Percentiles rank a stretch among this genome's conserved stretches.
phyloP scores from a whole-genome alignment of 2,888 invertebrate species.

The Camptogramma bilineatum region DNA sequence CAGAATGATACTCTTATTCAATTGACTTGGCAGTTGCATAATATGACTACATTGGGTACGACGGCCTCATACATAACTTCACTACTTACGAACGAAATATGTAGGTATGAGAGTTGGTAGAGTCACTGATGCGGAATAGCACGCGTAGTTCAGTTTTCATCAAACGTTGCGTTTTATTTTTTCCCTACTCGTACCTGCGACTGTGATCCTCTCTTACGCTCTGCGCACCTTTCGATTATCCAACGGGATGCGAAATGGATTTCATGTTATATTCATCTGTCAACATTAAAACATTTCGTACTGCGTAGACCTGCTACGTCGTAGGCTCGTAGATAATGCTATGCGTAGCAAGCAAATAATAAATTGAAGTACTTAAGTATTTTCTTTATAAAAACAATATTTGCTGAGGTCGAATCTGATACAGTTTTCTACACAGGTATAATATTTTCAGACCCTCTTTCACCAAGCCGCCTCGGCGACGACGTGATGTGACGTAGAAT shows the following conservation, averaged over 20 bases:
- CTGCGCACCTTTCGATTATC: constrained; percentile 57
- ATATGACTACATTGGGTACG: constrained; percentile 10
- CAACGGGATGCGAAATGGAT: constrained; percentile 51
- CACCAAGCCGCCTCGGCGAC: not conserved
- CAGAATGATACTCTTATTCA: constrained; percentile 1
- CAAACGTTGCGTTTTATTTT: constrained; percentile 57
- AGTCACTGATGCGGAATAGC: constrained; percentile 55
- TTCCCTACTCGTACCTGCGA: constrained; percentile 46
- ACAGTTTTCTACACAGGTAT: constrained; percentile 13
- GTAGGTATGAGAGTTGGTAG: constrained; percentile 47
- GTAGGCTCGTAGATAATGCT: constrained; percentile 41
- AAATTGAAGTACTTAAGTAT: constrained; percentile 45
- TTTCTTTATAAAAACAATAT: constrained; percentile 30
- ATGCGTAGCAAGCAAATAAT: constrained; percentile 51
- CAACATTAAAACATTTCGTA: constrained; percentile 52
- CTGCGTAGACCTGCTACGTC: constrained; percentile 47
- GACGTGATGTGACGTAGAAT: no score
- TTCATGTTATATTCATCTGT: constrained; percentile 51
- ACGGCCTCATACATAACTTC: constrained; percentile 16
- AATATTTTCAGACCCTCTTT: constrained; percentile 11
- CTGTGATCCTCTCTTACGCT: constrained; percentile 55
- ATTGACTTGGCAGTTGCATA: constrained; percentile 13
- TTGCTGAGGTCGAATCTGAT: constrained; percentile 4
- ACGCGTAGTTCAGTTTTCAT: constrained; percentile 56
- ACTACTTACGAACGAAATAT: constrained; percentile 36